These are phyloP conservation scores for Neolamprologus sp. DNA, from an alignment of 2,113 vertebrate species.

Conservation along the genomic window DNA sequence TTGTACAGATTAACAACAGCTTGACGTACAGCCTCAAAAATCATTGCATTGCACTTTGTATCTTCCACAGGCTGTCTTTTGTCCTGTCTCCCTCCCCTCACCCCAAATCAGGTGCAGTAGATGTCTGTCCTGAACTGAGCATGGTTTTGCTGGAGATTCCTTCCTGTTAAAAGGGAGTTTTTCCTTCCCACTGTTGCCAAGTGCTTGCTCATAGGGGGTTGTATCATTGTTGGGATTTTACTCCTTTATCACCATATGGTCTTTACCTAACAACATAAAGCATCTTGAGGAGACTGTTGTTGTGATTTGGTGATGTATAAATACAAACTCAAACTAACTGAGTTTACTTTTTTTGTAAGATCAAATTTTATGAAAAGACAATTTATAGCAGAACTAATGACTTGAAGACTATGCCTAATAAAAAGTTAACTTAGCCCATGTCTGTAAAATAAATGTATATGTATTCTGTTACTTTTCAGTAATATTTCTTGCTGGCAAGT, in stretches of 20 bases:
- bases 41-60: not conserved
- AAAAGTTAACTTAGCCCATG: not conserved
- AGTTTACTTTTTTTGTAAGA: not conserved
- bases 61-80: not conserved
- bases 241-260: not conserved
- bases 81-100: not conserved
- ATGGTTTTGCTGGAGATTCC: not conserved
- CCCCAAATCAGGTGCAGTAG: not conserved
- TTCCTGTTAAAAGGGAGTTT: not conserved
- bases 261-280: not conserved
- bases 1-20: not conserved
- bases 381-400: not conserved
- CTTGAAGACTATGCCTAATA: not conserved
- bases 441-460: not conserved
- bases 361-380: not conserved
- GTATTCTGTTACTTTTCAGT: not conserved
- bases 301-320: not conserved
- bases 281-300: not conserved
- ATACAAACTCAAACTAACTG: not conserved
- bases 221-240: not conserved
- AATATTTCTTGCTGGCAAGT: not conserved
- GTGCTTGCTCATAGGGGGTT: not conserved
- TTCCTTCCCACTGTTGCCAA: not conserved
- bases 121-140: not conserved
- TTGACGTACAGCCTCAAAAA: not conserved